phyloP scores from a whole-genome alignment of 2,888 invertebrate genomes.

The Limenitis camilla region DNA sequence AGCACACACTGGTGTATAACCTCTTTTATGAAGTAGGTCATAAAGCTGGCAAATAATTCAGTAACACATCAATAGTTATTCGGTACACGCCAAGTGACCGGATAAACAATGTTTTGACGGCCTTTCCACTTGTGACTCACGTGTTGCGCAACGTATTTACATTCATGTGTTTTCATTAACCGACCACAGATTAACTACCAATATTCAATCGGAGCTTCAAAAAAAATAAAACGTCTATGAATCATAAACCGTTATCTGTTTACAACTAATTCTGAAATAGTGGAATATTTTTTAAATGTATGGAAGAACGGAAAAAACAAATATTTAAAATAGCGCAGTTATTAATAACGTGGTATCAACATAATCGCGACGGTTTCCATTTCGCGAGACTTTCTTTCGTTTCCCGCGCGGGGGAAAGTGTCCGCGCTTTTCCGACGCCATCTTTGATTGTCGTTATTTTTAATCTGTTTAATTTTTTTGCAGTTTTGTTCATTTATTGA shows the following conservation, averaged over 20 bases:
- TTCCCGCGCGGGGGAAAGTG: slow-evolving; percentile 72
- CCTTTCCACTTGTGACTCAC: slow-evolving; percentile 30
- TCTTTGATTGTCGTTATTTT: slow-evolving; percentile 38
- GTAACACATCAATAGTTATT: slow-evolving; percentile 18
- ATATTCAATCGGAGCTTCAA: not conserved
- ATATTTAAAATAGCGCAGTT: slow-evolving; percentile 24
- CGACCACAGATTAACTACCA: slow-evolving; percentile 7
- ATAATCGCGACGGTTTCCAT: slow-evolving; percentile 68
- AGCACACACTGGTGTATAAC: not conserved
- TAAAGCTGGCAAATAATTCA: slow-evolving; percentile 16
- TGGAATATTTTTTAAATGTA: not conserved
- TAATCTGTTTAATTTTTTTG: not conserved
- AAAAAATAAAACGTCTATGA: not conserved
- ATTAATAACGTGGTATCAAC: slow-evolving; percentile 57
- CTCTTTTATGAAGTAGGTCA: not conserved
- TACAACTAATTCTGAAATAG: too few relatives aligned
- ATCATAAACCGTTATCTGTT: not conserved
- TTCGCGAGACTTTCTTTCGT: slow-evolving; percentile 70
- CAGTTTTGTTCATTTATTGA: too few relatives aligned
- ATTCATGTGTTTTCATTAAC: slow-evolving; percentile 11
- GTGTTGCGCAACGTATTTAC: slow-evolving; percentile 25
- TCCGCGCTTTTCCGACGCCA: slow-evolving; percentile 71
- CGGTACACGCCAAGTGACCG: slow-evolving; percentile 22
- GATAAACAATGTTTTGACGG: slow-evolving; percentile 28
- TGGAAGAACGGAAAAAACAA: not conserved